phyloP scores from a whole-genome alignment of 1,140 invertebrate species.

The Aphelenchoides besseyi region DNA sequence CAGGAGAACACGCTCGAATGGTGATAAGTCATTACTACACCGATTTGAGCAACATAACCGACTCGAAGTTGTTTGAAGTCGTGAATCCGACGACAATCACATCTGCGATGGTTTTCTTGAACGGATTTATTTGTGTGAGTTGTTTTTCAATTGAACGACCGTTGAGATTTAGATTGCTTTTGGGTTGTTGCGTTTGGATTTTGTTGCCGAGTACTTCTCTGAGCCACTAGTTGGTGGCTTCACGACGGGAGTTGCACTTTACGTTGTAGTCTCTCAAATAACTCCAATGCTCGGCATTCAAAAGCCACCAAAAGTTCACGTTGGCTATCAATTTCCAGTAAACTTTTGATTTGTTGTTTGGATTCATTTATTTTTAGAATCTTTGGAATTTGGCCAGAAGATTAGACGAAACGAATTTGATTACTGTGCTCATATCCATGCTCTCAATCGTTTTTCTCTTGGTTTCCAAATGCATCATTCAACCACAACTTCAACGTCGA shows the following conservation, averaged over 20 bases:
- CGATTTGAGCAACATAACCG: neutral
- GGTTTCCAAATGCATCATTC: conserved; percentile 36
- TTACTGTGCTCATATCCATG: conserved; percentile 24
- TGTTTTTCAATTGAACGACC: neutral
- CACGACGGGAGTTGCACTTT: conserved; percentile 47
- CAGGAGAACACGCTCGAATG: neutral
- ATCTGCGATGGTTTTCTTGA: conserved; percentile 35
- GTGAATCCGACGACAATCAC: conserved; percentile 32
- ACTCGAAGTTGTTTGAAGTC: conserved; percentile 10
- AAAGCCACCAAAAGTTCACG: neutral
- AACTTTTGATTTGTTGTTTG: neutral
- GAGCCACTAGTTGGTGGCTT: conserved; percentile 51
- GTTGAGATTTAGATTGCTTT: conserved; percentile 43
- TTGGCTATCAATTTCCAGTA: conserved; percentile 32
- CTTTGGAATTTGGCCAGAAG: neutral
- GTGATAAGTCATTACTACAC: neutral
- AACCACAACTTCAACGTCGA: neutral
- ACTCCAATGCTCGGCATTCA: conserved; percentile 42
- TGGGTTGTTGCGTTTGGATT: conserved; percentile 49
- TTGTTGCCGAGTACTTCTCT: conserved; percentile 54
- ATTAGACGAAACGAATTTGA: neutral
- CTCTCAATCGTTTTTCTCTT: conserved; percentile 47
- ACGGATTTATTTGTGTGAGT: conserved; percentile 16
- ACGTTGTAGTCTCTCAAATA: conserved; percentile 53
- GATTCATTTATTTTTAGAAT: neutral